phyloP scores from a whole-genome alignment of 1,140 invertebrate genomes.

The Galleria mellonella region DNA sequence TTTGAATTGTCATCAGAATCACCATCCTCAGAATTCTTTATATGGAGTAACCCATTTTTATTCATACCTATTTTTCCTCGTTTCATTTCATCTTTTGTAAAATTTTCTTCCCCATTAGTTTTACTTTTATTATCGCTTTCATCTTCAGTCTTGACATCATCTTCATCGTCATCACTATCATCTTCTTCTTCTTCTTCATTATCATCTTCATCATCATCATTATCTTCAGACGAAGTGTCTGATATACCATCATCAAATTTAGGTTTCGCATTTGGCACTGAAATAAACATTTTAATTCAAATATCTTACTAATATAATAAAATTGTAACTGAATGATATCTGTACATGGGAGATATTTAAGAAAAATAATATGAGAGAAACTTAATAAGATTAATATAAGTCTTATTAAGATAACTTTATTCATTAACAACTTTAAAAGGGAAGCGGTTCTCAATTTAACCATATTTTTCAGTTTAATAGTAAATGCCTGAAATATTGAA shows the following conservation, averaged over 20 bases:
- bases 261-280: constrained; percentile 55
- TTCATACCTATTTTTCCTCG: constrained; percentile 9
- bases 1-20: constrained; percentile 52
- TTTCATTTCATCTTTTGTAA: constrained; percentile 17
- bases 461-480: too few relatives aligned
- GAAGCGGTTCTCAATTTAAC: too few relatives aligned
- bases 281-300: constrained; percentile 14
- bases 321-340: too few relatives aligned
- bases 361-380: too few relatives aligned
- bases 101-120: constrained; percentile 29
- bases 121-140: constrained; percentile 21
- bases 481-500: too few relatives aligned
- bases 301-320: too few relatives aligned
- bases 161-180: constrained; percentile 29
- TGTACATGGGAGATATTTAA: too few relatives aligned
- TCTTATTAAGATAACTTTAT: too few relatives aligned
- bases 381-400: too few relatives aligned
- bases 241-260: constrained; percentile 59
- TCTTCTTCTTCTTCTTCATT: constrained; percentile 28
- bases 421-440: too few relatives aligned
- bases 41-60: too few relatives aligned
- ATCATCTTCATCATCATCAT: constrained; percentile 30
- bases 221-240: constrained; percentile 43
- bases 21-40: neutral
- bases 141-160: constrained; percentile 24